A percentile compares a stretch with the other conserved stretches of the same genome.
Conservation (phyloP, 2,888 invertebrate genomes). For the Trichacis sp. region DNA sequence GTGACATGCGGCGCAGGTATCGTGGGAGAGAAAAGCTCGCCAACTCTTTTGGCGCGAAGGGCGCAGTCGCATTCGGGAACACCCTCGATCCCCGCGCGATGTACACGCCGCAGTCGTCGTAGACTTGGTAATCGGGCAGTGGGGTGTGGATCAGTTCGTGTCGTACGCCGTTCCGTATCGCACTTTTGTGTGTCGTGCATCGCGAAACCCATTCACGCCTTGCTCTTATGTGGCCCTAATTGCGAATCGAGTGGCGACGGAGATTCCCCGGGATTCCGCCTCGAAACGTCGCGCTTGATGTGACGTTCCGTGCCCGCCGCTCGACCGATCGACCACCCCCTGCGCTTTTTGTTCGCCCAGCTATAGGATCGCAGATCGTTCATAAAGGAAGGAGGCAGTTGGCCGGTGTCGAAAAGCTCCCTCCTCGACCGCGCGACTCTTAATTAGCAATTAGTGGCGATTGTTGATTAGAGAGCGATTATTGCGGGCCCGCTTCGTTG, state of each 20-base stretch:
- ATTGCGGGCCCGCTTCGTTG: not conserved
- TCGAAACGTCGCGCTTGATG: not conserved
- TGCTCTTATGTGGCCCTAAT: too few relatives aligned
- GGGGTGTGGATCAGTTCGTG: constrained; percentile 23
- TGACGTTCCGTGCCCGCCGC: too few relatives aligned
- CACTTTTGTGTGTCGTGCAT: not conserved
- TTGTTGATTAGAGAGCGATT: not conserved
- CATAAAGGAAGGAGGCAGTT: too few relatives aligned
- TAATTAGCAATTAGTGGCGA: not conserved
- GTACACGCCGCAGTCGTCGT: constrained; percentile 8
- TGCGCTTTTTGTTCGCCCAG: not conserved
- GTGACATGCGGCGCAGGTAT: not conserved
- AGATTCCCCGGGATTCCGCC: too few relatives aligned
- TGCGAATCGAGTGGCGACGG: too few relatives aligned
- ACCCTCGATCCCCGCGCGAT: constrained; percentile 11
- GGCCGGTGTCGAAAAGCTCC: not conserved
- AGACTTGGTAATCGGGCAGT: constrained; percentile 16
- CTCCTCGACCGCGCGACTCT: not conserved
- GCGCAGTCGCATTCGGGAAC: constrained; percentile 24
- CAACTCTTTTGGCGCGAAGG: constrained; percentile 3
- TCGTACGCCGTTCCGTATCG: not conserved
- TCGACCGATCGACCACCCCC: constrained; percentile 1
- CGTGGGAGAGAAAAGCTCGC: too few relatives aligned
- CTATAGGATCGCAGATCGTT: not conserved
- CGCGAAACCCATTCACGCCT: not conserved